A percentile compares a stretch with the other conserved stretches of the same genome.
These are phyloP conservation scores for Ochropacha duplaris DNA, from an alignment of 2,888 invertebrate genomes.

Conservation along the genomic window DNA sequence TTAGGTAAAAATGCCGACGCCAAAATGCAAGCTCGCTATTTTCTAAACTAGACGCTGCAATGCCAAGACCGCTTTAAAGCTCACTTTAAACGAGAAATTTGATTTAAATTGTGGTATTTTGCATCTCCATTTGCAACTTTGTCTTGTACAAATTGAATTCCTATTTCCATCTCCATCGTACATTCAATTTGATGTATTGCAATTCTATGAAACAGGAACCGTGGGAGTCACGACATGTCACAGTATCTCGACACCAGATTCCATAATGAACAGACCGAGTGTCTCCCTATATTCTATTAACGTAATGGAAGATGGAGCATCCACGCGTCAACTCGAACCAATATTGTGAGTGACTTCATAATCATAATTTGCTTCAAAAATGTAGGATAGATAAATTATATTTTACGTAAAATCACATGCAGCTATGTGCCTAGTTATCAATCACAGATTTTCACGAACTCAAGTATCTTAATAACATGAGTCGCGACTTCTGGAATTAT, in stretches of 20 bases:
- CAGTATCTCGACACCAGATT: constrained; percentile 35
- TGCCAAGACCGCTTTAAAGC: constrained; percentile 19
- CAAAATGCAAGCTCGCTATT: constrained; percentile 6
- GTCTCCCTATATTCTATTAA: constrained; percentile 51
- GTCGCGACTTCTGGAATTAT: no score
- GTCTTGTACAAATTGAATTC: constrained; percentile 38
- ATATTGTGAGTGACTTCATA: no score
- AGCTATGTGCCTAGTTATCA: no score
- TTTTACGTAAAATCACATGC: no score
- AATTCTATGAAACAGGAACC: constrained; percentile 25
- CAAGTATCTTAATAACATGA: no score
- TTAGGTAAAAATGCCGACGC: not conserved
- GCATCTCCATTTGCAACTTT: constrained; percentile 25
- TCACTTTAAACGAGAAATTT: constrained; percentile 29
- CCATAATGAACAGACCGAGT: constrained; percentile 39
- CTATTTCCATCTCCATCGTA: constrained; percentile 27
- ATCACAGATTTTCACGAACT: no score
- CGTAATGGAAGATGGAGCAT: constrained; percentile 31
- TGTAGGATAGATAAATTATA: no score
- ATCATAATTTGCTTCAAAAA: no score
- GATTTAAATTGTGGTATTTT: constrained; percentile 27
- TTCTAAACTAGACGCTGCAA: constrained; percentile 10
- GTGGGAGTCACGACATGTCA: constrained; percentile 22
- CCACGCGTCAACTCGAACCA: not conserved
- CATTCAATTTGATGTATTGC: constrained; percentile 29